Evolutionary conservation across 2,113 vertebrate species (phyloP), one percentile per base, ranked within the genome.

Genomic region (Elachura formosa): DNA sequence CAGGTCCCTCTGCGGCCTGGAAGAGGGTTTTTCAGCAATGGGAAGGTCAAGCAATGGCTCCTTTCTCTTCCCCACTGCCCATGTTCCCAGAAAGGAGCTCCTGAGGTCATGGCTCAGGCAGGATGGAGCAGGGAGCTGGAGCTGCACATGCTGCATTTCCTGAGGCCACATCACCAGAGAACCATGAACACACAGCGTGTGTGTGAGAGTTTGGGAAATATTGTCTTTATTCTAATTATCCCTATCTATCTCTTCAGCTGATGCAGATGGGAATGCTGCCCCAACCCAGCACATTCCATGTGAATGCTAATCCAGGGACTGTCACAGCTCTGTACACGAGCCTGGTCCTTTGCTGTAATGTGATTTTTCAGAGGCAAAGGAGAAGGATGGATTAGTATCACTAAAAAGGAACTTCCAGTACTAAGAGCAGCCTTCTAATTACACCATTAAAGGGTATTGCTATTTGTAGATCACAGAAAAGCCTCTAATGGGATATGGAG

Each of bases 391-490:
- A 88, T 69, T 71, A 87, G 69, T 84, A 93, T 80, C 67, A 74
- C 82, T 76, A 58, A 67, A 93, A 93, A 91, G 52, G 79, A 86
- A 90, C 85, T 94, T 87, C 51, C 69, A 85, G 83, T 91, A 52
- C 76, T 68, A 81, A 94, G 75, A 94, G 85, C 93, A 86, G 79
- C 68, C 72, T 92, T 78, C 69, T 91, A 95, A 95, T 92, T 85
- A 93, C 79, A 86, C 68, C 52, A 68, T 94, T 96, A 91, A 93
- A 81, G 64, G 61, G 91, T 90, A 90, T 12, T 93, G 93, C 90
- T 96, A 93, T 92, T 91, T 95, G 93, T 84, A 91, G 95, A 95
- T 80, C 90, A 93, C 58, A 91, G 94, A 91, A 95, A 91, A 93
- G 79, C 85, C 79, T 94, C 96, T 96, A 96, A 96, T 94, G 85